Evolutionary conservation across 1,140 invertebrate genomes (phyloP).

Genomic region (Hydropsyche tenuis): DNA sequence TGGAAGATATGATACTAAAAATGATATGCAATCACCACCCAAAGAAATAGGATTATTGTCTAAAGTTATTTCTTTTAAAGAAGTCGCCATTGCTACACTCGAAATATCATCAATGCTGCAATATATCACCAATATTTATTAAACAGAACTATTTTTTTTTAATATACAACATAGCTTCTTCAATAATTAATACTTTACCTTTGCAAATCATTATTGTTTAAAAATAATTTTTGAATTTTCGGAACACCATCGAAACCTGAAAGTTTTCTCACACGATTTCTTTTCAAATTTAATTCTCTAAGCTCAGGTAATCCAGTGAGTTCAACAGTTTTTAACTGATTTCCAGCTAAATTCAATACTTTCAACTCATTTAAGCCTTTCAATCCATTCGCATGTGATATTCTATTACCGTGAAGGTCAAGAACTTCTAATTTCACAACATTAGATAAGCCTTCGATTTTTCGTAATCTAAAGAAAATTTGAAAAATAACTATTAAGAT

Average conservation of each 20-base stretch:
- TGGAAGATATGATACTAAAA: slow-evolving; percentile 79
- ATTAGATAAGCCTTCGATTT: slow-evolving; percentile 76
- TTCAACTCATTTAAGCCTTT: slow-evolving; percentile 75
- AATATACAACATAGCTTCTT: no score
- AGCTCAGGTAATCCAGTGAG: slow-evolving; percentile 78
- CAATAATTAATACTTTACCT: slow-evolving; percentile 63
- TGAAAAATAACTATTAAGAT: background rate
- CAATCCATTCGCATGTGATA: slow-evolving; percentile 65
- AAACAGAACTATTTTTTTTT: no score
- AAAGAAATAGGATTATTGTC: slow-evolving; percentile 85
- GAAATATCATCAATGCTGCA: slow-evolving; percentile 85
- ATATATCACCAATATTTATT: no score
- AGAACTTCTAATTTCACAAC: slow-evolving; percentile 83
- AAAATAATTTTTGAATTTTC: slow-evolving; percentile 81
- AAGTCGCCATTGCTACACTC: slow-evolving; percentile 74
- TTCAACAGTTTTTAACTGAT: slow-evolving; percentile 79
- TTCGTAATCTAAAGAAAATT: slow-evolving; percentile 66
- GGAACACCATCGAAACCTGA: slow-evolving; percentile 81
- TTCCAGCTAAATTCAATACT: slow-evolving; percentile 90
- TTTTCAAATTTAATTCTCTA: slow-evolving; percentile 84
- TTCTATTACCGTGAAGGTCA: slow-evolving; percentile 90
- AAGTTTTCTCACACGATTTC: slow-evolving; percentile 82
- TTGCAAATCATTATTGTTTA: slow-evolving; percentile 87
- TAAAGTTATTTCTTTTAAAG: slow-evolving; percentile 81
- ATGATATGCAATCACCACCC: slow-evolving; percentile 77